phyloP scores from a whole-genome alignment of 2,797 vertebrate genomes.

The Cuculus canorus region DNA sequence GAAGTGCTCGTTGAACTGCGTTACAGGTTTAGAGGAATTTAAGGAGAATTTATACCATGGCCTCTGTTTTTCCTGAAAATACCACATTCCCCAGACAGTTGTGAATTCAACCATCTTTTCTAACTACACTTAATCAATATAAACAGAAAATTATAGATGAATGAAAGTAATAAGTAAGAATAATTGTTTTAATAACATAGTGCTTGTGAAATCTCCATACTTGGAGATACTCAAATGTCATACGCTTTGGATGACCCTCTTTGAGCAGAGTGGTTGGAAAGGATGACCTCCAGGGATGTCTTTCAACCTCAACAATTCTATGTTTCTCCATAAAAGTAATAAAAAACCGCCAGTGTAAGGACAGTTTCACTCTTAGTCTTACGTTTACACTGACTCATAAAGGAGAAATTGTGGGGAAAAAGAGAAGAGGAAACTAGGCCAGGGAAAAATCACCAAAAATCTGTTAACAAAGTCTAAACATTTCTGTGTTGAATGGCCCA shows the following conservation, averaged over 20 bases:
- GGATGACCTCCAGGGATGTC: not conserved
- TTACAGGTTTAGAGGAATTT: not conserved
- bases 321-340: not conserved
- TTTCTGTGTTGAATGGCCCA: not conserved
- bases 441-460: not conserved
- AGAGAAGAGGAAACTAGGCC: not conserved
- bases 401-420: not conserved
- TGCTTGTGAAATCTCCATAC: not conserved
- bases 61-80: not conserved
- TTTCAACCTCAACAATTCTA: not conserved
- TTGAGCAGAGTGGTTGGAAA: not conserved
- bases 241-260: not conserved
- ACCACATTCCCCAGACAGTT: not conserved
- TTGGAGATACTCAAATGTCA: not conserved
- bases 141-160: not conserved
- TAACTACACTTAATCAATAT: not conserved
- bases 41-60: not conserved
- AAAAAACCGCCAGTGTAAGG: not conserved
- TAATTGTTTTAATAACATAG: not conserved
- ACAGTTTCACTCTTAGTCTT: not conserved
- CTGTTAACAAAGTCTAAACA: fast-evolving
- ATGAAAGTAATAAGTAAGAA: not conserved
- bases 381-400: not conserved
- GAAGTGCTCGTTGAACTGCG: not conserved
- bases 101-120: not conserved